Conservation (phyloP, 2,113 vertebrate species). For the Lamprologus ornatipinnis region DNA sequence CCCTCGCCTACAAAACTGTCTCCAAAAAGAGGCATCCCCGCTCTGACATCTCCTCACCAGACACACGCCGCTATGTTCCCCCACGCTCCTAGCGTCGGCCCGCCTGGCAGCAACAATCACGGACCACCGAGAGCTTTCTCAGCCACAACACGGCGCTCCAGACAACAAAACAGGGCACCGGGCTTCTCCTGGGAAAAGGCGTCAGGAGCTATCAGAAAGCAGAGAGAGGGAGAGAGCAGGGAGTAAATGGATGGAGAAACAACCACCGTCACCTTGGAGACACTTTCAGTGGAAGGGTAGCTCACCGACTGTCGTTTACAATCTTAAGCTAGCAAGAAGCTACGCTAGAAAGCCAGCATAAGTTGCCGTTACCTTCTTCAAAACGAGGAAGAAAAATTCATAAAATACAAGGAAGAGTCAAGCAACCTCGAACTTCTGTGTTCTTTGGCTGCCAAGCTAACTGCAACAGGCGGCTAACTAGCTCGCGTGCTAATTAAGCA, state of each 20-base stretch:
- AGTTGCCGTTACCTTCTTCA: not conserved
- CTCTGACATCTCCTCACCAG: constrained; percentile 50
- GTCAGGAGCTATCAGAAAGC: not conserved
- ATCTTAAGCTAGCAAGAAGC: not conserved
- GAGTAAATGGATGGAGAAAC: not conserved
- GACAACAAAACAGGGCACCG: not conserved
- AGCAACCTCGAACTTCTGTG: not conserved
- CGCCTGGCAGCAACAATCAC: not conserved
- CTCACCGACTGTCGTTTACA: constrained; percentile 41
- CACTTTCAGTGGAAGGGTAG: constrained; percentile 20
- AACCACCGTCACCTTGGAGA: constrained; percentile 59
- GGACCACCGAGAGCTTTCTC: not conserved
- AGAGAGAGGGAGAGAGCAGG: not conserved
- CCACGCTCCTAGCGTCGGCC: constrained; percentile 17
- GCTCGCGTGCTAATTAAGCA: constrained; percentile 7
- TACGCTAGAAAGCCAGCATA: not conserved
- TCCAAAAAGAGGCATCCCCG: constrained; percentile 55
- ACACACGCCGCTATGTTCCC: not conserved
- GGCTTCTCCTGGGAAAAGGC: not conserved
- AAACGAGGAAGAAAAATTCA: not conserved
- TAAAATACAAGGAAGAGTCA: not conserved
- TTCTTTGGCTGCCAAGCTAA: not conserved
- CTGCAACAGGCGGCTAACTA: not conserved
- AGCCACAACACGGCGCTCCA: not conserved
- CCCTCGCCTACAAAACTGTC: constrained; percentile 36